Base-by-base conservation (phyloP, 2,888 invertebrate species). In the Drosophila gaucha region DNA sequence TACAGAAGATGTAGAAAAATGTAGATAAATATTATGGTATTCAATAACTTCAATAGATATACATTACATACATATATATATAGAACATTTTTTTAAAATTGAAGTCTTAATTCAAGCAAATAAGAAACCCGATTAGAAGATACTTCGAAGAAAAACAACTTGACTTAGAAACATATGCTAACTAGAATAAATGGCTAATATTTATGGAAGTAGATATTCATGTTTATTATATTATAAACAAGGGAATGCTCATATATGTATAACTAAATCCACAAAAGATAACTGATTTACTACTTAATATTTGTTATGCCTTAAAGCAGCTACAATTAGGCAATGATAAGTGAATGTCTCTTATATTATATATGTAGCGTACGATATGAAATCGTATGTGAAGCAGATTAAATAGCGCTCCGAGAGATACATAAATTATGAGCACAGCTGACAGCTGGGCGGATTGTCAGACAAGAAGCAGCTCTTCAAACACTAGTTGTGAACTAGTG, bases 341-440 rank as follows among this genome's bases (percentile, higher is more conserved):
- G 50, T 70, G 57, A 16, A 39, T 18, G 14, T 6, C 22, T 47
- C 4, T 14, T 35, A 58, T 76, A 66, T 14, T 71, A 65, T 60
- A 66, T 74, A 57, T 39, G 30, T 31, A 12, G 39, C 33, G 46
- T 20, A 56, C 35, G 50, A 58, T 58, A 71, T 71, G 63, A 71
- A 74, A 67, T 68, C 78, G 56, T 41, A 74, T 52, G 70, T 55
- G 44, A 49, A 54, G 68, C 62, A 78, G 74, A 74, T 67, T 74
- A 78, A 74, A 62, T 58, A 52, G 39, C 36, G 56, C 60, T 51
- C 57, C 51, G 44, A 62, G 51, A 54, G 51, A 31, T 43, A 68
- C 67, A 77, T 78, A 77, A 78, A 78, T 78, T 71, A 78, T 71
- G 52, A 64, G 55, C 36, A 18, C 51, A 64, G 64, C 58, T 65